A percentile compares a stretch with the other conserved stretches of the same genome.
Conservation (phyloP, 2,888 invertebrate genomes). For the Agonopterix arenella region DNA sequence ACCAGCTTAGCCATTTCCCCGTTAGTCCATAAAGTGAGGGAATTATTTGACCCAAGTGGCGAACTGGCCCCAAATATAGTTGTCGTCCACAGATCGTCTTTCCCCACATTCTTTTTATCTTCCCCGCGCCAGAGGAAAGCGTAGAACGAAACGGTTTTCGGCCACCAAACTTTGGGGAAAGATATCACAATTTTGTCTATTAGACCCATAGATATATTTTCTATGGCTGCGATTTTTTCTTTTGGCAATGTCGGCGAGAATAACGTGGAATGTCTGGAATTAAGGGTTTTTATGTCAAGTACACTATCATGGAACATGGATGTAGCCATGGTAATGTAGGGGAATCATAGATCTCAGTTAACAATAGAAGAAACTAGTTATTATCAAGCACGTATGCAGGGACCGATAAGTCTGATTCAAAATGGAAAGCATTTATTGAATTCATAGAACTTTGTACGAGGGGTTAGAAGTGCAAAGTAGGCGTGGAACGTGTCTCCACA, state of each 20-base stretch:
- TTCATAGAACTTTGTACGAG: too few species aligned
- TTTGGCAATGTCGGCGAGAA: constrained; percentile 77
- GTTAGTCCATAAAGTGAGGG: constrained; percentile 37
- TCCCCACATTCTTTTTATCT: constrained; percentile 18
- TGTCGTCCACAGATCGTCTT: constrained; percentile 31
- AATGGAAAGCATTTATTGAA: too few species aligned
- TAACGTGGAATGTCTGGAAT: constrained; percentile 51
- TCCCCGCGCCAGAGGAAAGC: constrained; percentile 34
- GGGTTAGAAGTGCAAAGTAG: too few species aligned
- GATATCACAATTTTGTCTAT: constrained; percentile 82
- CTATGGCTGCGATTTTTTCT: constrained; percentile 72
- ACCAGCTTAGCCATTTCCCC: constrained; percentile 33
- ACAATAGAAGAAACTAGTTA: neutral
- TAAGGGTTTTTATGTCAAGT: neutral
- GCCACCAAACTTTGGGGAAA: constrained; percentile 82
- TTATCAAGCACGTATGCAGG: too few species aligned
- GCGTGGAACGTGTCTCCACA: too few species aligned
- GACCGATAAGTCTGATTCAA: too few species aligned
- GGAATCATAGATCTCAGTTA: neutral
- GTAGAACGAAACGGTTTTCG: constrained; percentile 31
- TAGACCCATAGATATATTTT: constrained; percentile 79
- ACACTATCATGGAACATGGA: neutral
- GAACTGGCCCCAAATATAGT: constrained; percentile 22
- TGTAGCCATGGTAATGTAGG: too few species aligned
- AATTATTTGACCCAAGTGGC: constrained; percentile 26